phyloP scores from a whole-genome alignment of 1,140 invertebrate genomes.

The Mercenaria mercenaria region DNA sequence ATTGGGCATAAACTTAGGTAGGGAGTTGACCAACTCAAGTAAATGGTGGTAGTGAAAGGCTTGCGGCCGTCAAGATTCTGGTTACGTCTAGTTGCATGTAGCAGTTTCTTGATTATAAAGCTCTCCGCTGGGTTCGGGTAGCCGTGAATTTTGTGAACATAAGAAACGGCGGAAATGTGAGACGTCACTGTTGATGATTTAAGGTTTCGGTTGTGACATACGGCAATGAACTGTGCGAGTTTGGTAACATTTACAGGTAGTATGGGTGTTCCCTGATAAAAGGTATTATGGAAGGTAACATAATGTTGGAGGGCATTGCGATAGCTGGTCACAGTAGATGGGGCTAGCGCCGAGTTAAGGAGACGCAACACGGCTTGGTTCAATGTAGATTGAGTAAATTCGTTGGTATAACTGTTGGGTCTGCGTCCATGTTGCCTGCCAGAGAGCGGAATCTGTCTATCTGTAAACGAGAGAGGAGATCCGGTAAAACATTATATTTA shows the following conservation, averaged over 20 bases:
- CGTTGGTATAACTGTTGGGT: not conserved
- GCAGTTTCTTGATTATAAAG: conserved; percentile 11
- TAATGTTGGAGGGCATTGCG: not conserved
- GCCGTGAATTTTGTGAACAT: not conserved
- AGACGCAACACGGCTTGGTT: not conserved
- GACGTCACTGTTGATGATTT: not conserved
- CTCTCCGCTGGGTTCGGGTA: not conserved
- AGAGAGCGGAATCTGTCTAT: conserved; percentile 31
- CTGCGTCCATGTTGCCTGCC: not conserved
- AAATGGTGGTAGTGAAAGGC: not conserved
- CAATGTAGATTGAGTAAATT: not conserved
- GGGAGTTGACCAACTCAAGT: not conserved
- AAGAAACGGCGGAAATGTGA: not conserved
- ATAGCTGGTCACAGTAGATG: not conserved
- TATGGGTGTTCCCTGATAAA: not conserved
- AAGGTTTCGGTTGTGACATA: not conserved
- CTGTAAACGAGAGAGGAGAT: conserved; percentile 68
- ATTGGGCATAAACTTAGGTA: not conserved
- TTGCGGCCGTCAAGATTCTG: not conserved
- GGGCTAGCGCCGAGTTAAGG: not conserved
- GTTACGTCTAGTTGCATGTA: not conserved
- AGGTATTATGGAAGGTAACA: not conserved
- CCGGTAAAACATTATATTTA: conserved; percentile 56
- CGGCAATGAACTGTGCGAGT: not conserved
- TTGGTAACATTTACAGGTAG: not conserved